Evolutionary conservation across 2,888 invertebrate species (phyloP), one percentile per base, ranked within the genome.

Genomic region (Rotaria magnacalcarata): DNA sequence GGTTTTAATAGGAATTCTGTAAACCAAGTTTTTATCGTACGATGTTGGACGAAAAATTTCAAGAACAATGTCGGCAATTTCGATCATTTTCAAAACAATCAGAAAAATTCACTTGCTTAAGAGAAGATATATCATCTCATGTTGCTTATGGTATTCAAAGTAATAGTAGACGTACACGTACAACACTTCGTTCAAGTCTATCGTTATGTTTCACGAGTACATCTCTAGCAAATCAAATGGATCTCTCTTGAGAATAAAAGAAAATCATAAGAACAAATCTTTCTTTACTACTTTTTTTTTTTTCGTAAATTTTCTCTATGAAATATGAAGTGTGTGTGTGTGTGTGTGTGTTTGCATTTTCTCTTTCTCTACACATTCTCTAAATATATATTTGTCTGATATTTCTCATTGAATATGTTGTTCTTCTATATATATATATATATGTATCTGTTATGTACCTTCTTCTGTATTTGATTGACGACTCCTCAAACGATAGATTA

Each of bases 21-120:
- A 74, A 52, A 34, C 86, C 86, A 34, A 84, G 47, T 54, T 75
- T 50, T 56, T 86, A 86, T 85, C 50, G 84, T 16, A 84, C 86
- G 74, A 86, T 86, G 86, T 85, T 86, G 41, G 58, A 86, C 27
- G 86, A 86, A 60, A 43, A 86, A 27, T 60, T 52, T 58, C 54
- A 80, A 80, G 80, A 80, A n/a, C 80, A 80, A 80, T 80, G 80
- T 80, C 47, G 80, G 47, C 80, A 47, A 24, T 80, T 47, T 80
- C 80, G 80, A 80, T 47, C 80, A 47, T 43, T 80, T 80, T 80
- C 80, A n/a, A 80, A 80, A 80, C 80, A 80, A 80, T 80, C 80
- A 43, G 80, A 47, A 80, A 80, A 47, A 80, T 47, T 47, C 16
- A 80, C 80, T 67, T 41, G 67, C 34, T 67, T 67, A 34, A 67